Base-by-base conservation (phyloP, 1,140 invertebrate genomes). In the Campoletis sonorensis region DNA sequence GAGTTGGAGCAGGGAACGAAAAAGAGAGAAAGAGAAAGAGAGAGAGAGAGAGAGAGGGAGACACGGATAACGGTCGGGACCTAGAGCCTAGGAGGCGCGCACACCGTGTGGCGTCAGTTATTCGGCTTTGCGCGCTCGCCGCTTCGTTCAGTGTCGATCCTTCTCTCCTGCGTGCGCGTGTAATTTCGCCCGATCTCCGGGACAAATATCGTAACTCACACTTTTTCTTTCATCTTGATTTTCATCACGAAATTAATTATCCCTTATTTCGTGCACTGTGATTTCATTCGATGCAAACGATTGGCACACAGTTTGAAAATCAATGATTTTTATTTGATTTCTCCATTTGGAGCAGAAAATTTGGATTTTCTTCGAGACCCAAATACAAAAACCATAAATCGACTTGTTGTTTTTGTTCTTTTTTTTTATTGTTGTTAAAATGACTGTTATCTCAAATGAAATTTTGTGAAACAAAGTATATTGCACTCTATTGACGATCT, bases 71-170 rank as follows among this genome's bases (percentile, higher is more conserved):
- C 85, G 86, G 85, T 84, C 81, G 85, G 78, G 79, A 75, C 54
- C 75, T 72, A 72, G 83, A 71, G 78, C 72, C 81, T 78, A 82
- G 79, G 78, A 64, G 61, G 61, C 61, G 61, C 61, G 61, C 61
- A 15, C 73, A 72, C 72, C 75, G 84, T 80, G 84, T 64, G 61
- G 87, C 88, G 89, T 90, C 88, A 89, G 88, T 90, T 88, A 85
- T 85, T 89, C 86, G 86, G 85, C 80, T 85, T 83, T 75, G 81
- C 85, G 72, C 79, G 85, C 68, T 85, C 16, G 80, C 30, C 81
- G 85, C 71, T 77, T 70, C 70, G 73, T 78, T 67, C 78, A 85
- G 86, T 84, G 82, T 76, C 26, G 21, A 75, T 27, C 77, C 54
- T 70, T 67, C 77, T 79, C 58, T 45, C 58, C 58, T 70, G 67